phyloP scores from a whole-genome alignment of 2,113 vertebrate species.

The Bubo scandiacus region DNA sequence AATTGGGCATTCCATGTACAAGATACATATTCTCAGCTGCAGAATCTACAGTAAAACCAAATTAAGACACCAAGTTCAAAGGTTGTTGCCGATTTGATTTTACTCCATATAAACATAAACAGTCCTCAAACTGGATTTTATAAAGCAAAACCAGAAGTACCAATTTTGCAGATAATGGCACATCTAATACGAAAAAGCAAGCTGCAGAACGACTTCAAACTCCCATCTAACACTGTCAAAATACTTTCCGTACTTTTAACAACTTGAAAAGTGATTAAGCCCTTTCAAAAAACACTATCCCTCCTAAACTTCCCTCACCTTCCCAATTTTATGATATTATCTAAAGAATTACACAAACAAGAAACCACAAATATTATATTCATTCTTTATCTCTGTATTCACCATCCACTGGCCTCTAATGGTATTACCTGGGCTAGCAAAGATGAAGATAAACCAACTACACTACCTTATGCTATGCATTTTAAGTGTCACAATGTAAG shows the following conservation, averaged over 20 bases:
- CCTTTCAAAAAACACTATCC: not conserved
- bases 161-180: not conserved
- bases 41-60: not conserved
- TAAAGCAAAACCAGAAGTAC: not conserved
- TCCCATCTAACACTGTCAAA: not conserved
- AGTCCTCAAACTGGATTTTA: not conserved
- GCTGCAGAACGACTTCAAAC: not conserved
- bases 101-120: not conserved
- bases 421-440: not conserved
- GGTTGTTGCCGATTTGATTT: not conserved
- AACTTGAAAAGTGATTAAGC: not conserved
- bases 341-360: not conserved
- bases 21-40: not conserved
- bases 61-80: not conserved
- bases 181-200: not conserved
- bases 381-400: not conserved
- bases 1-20: not conserved
- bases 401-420: not conserved
- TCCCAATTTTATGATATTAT: not conserved
- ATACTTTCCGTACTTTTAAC: not conserved
- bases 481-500: not conserved
- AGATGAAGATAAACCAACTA: not conserved
- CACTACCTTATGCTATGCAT: not conserved
- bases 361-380: not conserved
- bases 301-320: not conserved